Evolutionary conservation across 2,888 invertebrate species (phyloP), one percentile per base, ranked within the genome.

Genomic region (Acanthacorydalis orientalis): DNA sequence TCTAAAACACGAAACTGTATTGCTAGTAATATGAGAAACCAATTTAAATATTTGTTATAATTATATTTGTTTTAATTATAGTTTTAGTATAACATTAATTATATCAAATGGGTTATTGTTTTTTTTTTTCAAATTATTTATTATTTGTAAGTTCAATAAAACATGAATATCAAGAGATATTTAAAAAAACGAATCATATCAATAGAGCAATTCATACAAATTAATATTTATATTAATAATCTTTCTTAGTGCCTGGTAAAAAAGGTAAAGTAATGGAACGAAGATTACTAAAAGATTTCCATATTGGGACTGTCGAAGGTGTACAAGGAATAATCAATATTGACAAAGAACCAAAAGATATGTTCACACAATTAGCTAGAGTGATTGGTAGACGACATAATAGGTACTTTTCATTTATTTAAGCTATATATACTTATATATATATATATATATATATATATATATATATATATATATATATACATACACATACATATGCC

Each of bases 231-330:
- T 23, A 34, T 11, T 7, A n/a, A n/a, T n/a, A n/a, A n/a, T 49
- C 32, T 59, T 53, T 67, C 68, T n/a, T 64, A 79, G 86, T 85
- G 44, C 74, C 83, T 16, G 88, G 88, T 2, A 85, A 84, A 60
- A 85, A 85, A 59, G 87, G 87, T 3, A 81, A 86, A 61, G 81
- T 85, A 4, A 84, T 89, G 83, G 89, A 90, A 59, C 73, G 90
- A 14, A 74, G 88, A 34, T 77, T 90, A 12, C 72, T 88, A 46
- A 89, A 88, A 62, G 89, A 90, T 67, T 90, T 90, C 77, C 88
- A 88, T 60, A 89, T 90, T 52, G 89, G 89, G 10, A 80, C 86
- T 47, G 87, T 89, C 1, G 88, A 89, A 60, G 85, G 82, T 4
- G 75, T 88, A 34, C 78, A 83, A 31, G 81, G 77, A 52, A 34